Base-by-base conservation (phyloP, 2,888 invertebrate species). In the Parascotia fuliginaria region DNA sequence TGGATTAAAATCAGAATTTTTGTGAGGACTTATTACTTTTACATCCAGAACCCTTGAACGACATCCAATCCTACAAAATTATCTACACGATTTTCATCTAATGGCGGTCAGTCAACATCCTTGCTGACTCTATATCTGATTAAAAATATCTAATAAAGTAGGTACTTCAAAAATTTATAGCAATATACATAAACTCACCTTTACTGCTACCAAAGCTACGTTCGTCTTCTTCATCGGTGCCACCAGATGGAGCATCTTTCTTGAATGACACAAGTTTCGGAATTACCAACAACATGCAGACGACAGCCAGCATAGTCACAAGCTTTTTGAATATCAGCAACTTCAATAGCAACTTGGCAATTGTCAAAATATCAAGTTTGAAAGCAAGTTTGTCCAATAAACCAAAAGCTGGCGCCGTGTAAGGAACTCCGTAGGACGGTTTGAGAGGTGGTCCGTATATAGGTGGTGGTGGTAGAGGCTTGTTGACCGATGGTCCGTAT, bases 251-350 rank as follows among this genome's bases (percentile, higher is more conserved):
- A 13, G 76, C 77, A 36, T 83, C 85, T 65, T 91, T 91, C 63
- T 93, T 92, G 60, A 91, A 89, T 33, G 82, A 81, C 49, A 94
- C 93, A 14, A 96, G 80, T 77, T 95, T 95, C 0, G 97, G 96
- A 60, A 96, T 94, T 75, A 96, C 96, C 42, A 97, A 84, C 64
- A 97, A 81, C 75, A 96, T 90, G 74, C 95, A 96, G 66, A 96
- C 93, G 3, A 96, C 92, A 0, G 95, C 96, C 32, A 96, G 94
- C 83, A 96, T 96, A 66, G 96, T 96, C 48, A 97, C 95, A 42
- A 96, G 94, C 83, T 96, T 95, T 84, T 97, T 97, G 79, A 97
- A 96, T 65, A 97, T 95, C 3, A 96, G 85, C 41, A 96, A 80
- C 78, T 97, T 97, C 27, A 96, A 81, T 47, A 96, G 72, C 49